Conservation (phyloP, 2,888 invertebrate genomes). For the Arctia plantaginis region DNA sequence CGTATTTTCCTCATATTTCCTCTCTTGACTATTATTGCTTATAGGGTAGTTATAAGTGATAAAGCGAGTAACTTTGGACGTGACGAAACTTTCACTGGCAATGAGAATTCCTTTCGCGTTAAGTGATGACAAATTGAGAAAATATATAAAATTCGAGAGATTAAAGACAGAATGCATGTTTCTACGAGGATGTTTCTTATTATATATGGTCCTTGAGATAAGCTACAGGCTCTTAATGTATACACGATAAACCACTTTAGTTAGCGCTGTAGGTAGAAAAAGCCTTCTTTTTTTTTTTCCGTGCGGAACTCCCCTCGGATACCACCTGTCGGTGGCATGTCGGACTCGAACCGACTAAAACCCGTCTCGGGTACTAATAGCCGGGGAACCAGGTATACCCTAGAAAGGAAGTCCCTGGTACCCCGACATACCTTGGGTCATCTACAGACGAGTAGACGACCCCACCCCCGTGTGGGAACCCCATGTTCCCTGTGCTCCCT, state of each 20-base stretch:
- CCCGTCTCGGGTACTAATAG: too few species aligned
- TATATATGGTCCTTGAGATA: not conserved
- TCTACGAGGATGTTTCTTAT: constrained; percentile 3
- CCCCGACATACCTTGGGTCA: too few species aligned
- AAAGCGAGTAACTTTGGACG: constrained; percentile 41
- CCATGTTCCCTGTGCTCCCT: too few species aligned
- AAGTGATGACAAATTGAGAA: constrained; percentile 26
- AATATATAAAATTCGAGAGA: constrained; percentile 28
- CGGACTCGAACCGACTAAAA: too few species aligned
- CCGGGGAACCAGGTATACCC: too few species aligned
- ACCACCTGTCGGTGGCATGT: too few species aligned
- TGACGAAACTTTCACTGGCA: constrained; percentile 40
- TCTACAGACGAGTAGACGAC: too few species aligned
- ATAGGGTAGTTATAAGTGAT: constrained; percentile 48
- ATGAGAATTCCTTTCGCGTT: constrained; percentile 37
- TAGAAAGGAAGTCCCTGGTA: too few species aligned
- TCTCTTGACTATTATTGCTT: constrained; percentile 38
- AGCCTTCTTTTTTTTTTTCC: too few species aligned
- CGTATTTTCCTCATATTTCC: constrained; percentile 44
- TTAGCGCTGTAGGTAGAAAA: not conserved
- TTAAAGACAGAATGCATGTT: constrained; percentile 34
- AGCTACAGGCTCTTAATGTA: not conserved
- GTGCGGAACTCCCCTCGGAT: too few species aligned
- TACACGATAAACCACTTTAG: not conserved
- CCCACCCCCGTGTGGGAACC: too few species aligned